These are phyloP conservation scores for Lonchura striata DNA, from an alignment of 2,113 vertebrate species.

Conservation along the genomic window DNA sequence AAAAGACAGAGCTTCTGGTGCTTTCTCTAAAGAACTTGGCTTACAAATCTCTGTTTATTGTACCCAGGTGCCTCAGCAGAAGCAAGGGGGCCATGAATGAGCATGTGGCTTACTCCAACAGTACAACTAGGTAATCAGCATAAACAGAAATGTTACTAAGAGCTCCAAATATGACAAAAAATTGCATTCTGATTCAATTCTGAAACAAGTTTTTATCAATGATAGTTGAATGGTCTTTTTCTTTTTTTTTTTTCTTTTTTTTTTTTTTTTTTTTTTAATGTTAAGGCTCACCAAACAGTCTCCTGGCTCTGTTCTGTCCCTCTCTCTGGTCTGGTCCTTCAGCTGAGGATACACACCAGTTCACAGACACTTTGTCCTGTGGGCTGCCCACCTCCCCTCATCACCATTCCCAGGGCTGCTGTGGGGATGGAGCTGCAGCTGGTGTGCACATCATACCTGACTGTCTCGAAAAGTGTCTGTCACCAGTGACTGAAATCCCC, in stretches of 20 bases:
- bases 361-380: background rate
- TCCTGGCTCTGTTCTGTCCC: background rate
- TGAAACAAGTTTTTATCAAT: background rate
- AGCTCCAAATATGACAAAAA: background rate
- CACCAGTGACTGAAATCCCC: background rate
- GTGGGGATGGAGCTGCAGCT: background rate
- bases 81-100: background rate
- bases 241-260: too few relatives aligned
- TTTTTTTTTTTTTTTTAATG: too few relatives aligned
- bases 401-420: background rate
- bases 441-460: fast-evolving
- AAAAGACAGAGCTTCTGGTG: background rate
- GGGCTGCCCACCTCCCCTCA: background rate
- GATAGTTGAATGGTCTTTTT: background rate
- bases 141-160: background rate
- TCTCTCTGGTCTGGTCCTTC: background rate
- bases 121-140: background rate
- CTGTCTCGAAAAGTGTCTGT: background rate
- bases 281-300: background rate
- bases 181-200: background rate
- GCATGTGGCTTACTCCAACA: background rate
- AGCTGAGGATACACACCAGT: fast-evolving
- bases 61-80: background rate
- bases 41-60: background rate
- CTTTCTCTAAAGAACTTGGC: background rate